Conservation (phyloP, 2,888 invertebrate genomes). For the Hedya salicella region DNA sequence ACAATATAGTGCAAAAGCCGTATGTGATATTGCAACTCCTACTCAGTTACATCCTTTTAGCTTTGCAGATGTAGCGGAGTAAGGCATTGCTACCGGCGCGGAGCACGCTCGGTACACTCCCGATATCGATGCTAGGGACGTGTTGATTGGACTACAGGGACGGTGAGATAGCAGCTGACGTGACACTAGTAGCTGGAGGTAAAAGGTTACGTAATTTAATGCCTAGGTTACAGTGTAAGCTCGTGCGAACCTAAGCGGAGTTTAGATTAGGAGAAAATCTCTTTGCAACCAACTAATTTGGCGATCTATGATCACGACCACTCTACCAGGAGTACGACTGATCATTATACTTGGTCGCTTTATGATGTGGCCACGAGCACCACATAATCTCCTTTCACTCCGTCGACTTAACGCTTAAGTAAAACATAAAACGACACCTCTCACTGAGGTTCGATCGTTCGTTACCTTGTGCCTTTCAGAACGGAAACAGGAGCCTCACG, state of each 20-base stretch:
- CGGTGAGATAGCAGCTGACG: neutral
- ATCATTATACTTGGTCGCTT: too few relatives aligned
- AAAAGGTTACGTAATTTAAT: neutral
- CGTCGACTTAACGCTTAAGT: too few relatives aligned
- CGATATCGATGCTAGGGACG: constrained; percentile 10
- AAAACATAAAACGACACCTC: too few relatives aligned
- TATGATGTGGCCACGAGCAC: too few relatives aligned
- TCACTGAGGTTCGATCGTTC: too few relatives aligned
- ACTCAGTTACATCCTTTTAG: neutral
- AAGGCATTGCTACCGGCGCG: constrained; percentile 12
- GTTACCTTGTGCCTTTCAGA: too few relatives aligned
- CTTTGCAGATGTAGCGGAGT: neutral
- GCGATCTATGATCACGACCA: too few relatives aligned
- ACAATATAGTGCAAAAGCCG: neutral
- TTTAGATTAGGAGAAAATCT: too few relatives aligned
- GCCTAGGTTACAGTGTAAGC: neutral
- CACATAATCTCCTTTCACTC: too few relatives aligned
- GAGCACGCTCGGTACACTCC: constrained; percentile 17
- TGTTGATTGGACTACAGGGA: constrained; percentile 11
- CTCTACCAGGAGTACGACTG: too few relatives aligned
- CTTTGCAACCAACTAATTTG: too few relatives aligned
- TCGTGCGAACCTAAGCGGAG: neutral
- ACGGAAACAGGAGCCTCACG: too few relatives aligned
- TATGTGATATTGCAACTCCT: neutral
- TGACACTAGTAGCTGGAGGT: neutral